phyloP scores from a whole-genome alignment of 1,140 invertebrate species.

The Musca vetustissima region DNA sequence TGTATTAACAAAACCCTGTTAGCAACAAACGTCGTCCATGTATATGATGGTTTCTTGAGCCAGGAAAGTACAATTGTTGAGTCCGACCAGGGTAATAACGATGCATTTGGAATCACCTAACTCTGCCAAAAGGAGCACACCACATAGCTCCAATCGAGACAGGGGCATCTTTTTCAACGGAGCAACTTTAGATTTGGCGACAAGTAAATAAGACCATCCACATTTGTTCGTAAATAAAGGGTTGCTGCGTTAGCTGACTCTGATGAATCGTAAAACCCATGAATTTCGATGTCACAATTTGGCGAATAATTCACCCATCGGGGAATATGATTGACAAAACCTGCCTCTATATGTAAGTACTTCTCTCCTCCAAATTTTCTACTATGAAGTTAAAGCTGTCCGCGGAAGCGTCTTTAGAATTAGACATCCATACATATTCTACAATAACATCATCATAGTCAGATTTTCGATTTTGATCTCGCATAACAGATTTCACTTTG shows the following conservation, averaged over 20 bases:
- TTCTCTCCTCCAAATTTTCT: too few relatives aligned
- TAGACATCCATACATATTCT: slow-evolving; percentile 35
- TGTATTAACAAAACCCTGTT: slow-evolving; percentile 54
- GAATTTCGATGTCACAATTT: too few relatives aligned
- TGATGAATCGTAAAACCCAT: too few relatives aligned
- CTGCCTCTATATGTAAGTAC: too few relatives aligned
- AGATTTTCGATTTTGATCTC: background rate
- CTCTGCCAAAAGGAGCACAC: background rate
- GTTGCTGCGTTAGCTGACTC: too few relatives aligned
- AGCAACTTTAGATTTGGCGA: background rate
- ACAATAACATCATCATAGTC: slow-evolving; percentile 37
- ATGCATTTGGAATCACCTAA: background rate
- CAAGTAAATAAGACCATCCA: background rate
- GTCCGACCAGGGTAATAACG: slow-evolving; percentile 44
- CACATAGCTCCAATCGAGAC: background rate
- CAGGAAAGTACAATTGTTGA: slow-evolving; percentile 54
- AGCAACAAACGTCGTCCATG: slow-evolving; percentile 48
- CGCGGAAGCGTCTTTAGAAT: too few relatives aligned
- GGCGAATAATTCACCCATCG: too few relatives aligned
- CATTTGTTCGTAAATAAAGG: too few relatives aligned
- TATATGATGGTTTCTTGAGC: slow-evolving; percentile 41
- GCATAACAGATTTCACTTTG: too few relatives aligned
- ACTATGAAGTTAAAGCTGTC: too few relatives aligned
- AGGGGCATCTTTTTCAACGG: background rate
- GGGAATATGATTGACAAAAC: too few relatives aligned